phyloP scores from a whole-genome alignment of 2,797 vertebrate genomes.

The Poeciliopsis gracilis region DNA sequence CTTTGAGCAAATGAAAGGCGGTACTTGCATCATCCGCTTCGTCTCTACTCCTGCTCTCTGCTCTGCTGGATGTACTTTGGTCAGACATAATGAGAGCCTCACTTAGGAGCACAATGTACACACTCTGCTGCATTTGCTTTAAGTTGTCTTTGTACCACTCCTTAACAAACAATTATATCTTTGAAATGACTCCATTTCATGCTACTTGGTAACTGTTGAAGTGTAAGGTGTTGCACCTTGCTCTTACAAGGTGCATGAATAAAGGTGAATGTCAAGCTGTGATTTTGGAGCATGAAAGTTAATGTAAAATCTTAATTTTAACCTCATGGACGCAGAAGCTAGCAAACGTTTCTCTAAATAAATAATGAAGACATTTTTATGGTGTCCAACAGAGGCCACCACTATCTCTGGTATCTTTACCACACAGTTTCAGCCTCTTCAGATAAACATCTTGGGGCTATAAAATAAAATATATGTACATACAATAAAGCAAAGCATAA shows the following conservation, averaged over 20 bases:
- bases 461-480: neutral
- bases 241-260: constrained; percentile 10
- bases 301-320: constrained; percentile 11
- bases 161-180: constrained; percentile 51
- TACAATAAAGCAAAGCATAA: neutral
- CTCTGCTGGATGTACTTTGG: constrained; percentile 62
- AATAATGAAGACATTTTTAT: constrained; percentile 7
- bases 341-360: neutral
- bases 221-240: neutral
- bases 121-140: constrained; percentile 33
- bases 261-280: constrained; percentile 27
- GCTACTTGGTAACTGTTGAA: constrained; percentile 55
- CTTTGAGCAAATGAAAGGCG: constrained; percentile 44
- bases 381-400: neutral
- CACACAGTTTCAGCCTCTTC: neutral
- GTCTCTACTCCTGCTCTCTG: constrained; percentile 43
- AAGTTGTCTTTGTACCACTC: constrained; percentile 63
- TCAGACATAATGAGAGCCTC: constrained; percentile 54
- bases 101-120: constrained; percentile 37
- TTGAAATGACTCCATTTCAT: constrained; percentile 59
- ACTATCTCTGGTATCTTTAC: neutral
- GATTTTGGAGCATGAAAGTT: constrained; percentile 18
- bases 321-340: neutral
- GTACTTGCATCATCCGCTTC: constrained; percentile 50
- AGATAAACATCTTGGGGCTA: neutral